Percentiles rank a stretch among this genome's conserved stretches.
Conservation (phyloP, 2,888 invertebrate species). For the Lasioglossum villosulum region DNA sequence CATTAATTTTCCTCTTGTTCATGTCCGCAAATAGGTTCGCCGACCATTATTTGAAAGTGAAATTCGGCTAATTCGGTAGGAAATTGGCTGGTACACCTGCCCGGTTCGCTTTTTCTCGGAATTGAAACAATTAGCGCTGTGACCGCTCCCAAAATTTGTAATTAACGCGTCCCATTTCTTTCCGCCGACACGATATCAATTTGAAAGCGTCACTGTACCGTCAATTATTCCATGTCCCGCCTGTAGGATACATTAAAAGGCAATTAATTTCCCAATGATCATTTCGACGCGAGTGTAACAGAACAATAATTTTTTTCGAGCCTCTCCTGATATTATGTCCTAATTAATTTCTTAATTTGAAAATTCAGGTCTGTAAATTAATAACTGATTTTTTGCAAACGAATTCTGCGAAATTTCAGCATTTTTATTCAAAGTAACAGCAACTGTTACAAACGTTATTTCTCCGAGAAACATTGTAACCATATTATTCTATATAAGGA, state of each 20-base stretch:
- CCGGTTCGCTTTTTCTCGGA: conserved; percentile 3
- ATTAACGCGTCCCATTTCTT: not conserved
- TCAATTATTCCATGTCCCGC: conserved; percentile 8
- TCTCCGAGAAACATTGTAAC: not conserved
- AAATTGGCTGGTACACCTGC: not conserved
- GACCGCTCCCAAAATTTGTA: not conserved
- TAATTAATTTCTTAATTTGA: not conserved
- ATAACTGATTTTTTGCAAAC: not conserved
- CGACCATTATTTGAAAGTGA: not conserved
- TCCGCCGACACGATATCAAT: not conserved
- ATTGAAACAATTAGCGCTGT: conserved; percentile 1
- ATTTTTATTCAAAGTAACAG: not conserved
- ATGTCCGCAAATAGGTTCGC: not conserved
- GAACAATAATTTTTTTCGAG: not conserved
- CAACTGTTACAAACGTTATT: not conserved
- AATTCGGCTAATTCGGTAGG: conserved; percentile 5
- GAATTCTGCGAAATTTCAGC: too few relatives aligned
- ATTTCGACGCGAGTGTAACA: not conserved
- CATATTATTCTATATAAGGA: not conserved
- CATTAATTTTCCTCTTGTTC: not conserved
- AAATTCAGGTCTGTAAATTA: not conserved
- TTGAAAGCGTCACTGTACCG: not conserved
- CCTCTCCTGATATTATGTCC: not conserved
- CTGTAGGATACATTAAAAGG: not conserved
- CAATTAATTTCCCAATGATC: not conserved